Evolutionary conservation across 2,888 invertebrate species (phyloP), one percentile per base, ranked within the genome.

Genomic region (Microctonus aethiopoides): DNA sequence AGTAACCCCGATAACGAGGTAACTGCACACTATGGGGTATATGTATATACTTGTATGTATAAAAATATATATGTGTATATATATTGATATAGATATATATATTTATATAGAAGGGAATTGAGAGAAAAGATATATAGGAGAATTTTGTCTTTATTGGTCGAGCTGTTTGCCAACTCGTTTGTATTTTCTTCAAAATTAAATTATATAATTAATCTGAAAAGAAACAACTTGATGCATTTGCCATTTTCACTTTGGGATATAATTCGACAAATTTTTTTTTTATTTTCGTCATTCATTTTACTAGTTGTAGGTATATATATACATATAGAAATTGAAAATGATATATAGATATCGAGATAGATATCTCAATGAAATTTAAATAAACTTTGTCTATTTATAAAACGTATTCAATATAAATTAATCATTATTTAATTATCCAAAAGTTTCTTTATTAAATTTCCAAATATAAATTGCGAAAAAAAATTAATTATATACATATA

Each of bases 1-100:
- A 81, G 83, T 83, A 85, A 83, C 80, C 74, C 77, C 71, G 79
- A 82, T 84, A 85, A 86, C 80, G 83, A 84, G 82, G 79, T 82
- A 85, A 85, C 57, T 41, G 32, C 57, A 64, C 68, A 41, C 61
- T 46, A 46, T 46, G 46, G 16, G 59, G 70, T 78, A 79, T 84
- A 84, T 82, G 80, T 5, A 3, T 29, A 7, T 29, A 29, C n/a
- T n/a, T n/a, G n/a, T n/a, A n/a, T n/a, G n/a, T n/a, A n/a, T n/a
- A n/a, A n/a, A n/a, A n/a, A n/a, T n/a, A n/a, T n/a, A n/a, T n/a
- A n/a, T n/a, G n/a, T n/a, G n/a, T n/a, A n/a, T 46, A 46, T 46
- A 46, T 46, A 46, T n/a, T n/a, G n/a, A n/a, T n/a, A n/a, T n/a
- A n/a, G n/a, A n/a, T n/a, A n/a, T n/a, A n/a, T n/a, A n/a, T n/a